Base-by-base conservation (phyloP, 2,888 invertebrate genomes). In the Polydrusus pterygomalis region DNA sequence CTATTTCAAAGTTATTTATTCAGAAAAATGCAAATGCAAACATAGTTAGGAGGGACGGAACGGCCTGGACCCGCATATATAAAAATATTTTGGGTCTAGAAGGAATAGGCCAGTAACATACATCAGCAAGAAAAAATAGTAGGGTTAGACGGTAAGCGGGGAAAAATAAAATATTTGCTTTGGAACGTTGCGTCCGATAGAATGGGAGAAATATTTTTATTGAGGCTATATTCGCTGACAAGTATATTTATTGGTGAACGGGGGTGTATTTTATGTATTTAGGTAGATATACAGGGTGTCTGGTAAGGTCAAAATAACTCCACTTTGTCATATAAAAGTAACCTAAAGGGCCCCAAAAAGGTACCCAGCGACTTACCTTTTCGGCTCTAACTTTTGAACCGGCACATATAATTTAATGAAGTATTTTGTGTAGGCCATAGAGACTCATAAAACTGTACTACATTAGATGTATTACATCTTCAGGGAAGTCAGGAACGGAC, bases 1-100 rank as follows among this genome's bases (percentile, higher is more conserved):
- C 73, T 67, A 65, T 73, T 67, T 49, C 18, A 64, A 43, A 73
- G 73, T 67, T 73, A 73, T 73, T 73, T 73, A 73, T 73, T 65
- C 60, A 56, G 73, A 58, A 65, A 58, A 73, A 73, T 73, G 73
- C 73, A 67, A 73, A 73, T 67, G 67, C 58, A 67, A 73, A 67
- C 65, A 73, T 65, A 73, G 67, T 67, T 65, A 67, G 73, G 60
- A 73, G n/a, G 69, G 67, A 62, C 38, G 63, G 20, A 62, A 70
- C 38, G 62, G 60, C 34, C 62, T 38, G 60, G 63, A 49, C 30
- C 30, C 62, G 60, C 47, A 73, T 67, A 71, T 54, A 73, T 67
- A 73, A 67, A 67, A 73, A 73, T 73, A 56, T 73, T 67, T 67
- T 62, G 62, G 70, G 49, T 62, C 70, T 70, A 63, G 62, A 49